Conservation (phyloP, 1,140 invertebrate species). For the Drosophila simulans region DNA sequence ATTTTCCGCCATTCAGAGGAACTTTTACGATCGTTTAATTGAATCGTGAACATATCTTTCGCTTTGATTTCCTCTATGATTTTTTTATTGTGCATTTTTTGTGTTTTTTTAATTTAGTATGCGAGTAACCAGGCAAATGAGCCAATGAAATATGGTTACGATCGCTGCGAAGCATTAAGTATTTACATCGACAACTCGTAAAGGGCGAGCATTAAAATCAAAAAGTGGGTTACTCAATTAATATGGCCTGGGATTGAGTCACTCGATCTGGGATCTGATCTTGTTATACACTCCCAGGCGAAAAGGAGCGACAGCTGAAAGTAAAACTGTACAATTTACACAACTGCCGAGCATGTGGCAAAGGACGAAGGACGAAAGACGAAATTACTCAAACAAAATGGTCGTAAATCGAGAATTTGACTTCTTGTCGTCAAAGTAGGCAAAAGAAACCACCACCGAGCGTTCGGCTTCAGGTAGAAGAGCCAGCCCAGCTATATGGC, state of each 20-base stretch:
- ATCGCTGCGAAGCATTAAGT: constrained; percentile 51
- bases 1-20: constrained; percentile 42
- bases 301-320: constrained; percentile 64
- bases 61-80: constrained; percentile 33
- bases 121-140: constrained; percentile 60
- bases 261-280: constrained; percentile 4
- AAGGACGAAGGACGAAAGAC: constrained; percentile 28
- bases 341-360: constrained; percentile 68
- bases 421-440: constrained; percentile 83
- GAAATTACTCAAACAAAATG: constrained; percentile 84
- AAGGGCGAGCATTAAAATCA: constrained; percentile 36
- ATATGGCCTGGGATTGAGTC: constrained; percentile 59
- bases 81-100: constrained; percentile 2
- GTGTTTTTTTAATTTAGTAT: constrained; percentile 22
- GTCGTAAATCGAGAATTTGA: constrained; percentile 84
- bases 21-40: constrained; percentile 77
- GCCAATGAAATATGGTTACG: constrained; percentile 65
- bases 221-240: constrained; percentile 20
- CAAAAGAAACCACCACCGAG: constrained; percentile 71
- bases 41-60: constrained; percentile 74
- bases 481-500: background rate
- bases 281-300: constrained; percentile 29
- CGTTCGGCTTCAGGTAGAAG: constrained; percentile 62
- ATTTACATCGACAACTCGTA: constrained; percentile 52
- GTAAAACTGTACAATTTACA: constrained; percentile 78